Evolutionary conservation across 2,113 vertebrate species (phyloP), one percentile per base, ranked within the genome.

Genomic region (Cardinalis cardinalis): DNA sequence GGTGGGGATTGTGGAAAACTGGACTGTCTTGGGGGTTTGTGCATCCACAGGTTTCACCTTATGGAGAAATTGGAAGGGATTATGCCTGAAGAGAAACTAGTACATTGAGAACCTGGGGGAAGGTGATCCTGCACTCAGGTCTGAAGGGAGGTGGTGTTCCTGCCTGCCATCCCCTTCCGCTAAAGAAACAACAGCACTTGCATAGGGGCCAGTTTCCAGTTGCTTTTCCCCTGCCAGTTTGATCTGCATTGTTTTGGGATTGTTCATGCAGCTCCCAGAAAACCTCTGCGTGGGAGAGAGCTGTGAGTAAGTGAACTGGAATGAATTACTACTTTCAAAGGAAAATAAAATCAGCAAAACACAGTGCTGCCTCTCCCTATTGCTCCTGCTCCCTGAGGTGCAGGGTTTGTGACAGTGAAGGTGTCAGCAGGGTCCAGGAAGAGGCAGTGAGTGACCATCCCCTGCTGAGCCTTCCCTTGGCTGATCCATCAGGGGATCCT

Each of bases 271-370:
- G 53, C 89, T 93, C 63, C 71, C 84, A 72, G 53, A 87, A 81
- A 84, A 52, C 32, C 31, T 81, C 40, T 79, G 89, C 3, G 61
- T 94, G 88, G 80, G 92, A 70, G 75, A 91, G 79, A 34, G 13
- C 40, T 23, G 9, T 77, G 90, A 95, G 76, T 86, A 81, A 95
- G 69, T 46, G 69, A 68, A 32, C 69, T 71, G 94, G 86, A 90
- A 87, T 87, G 84, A 90, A 66, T 88, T 69, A 49, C n/a, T 49
- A 19, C 70, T 86, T 93, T 84, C 56, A 92, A 84, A 64, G 16
- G 13, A 72, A 91, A 92, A 95, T 44, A 66, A 84, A 74, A 84
- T 13, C 76, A 86, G 13, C 24, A 40, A 71, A 94, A 77, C 56
- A 31, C 9, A 28, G 31, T 2, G 1, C 28, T 43, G 25, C 52